These are phyloP conservation scores for Propithecus coquereli DNA, from an alignment of 2,113 vertebrate species.

Conservation along the genomic window DNA sequence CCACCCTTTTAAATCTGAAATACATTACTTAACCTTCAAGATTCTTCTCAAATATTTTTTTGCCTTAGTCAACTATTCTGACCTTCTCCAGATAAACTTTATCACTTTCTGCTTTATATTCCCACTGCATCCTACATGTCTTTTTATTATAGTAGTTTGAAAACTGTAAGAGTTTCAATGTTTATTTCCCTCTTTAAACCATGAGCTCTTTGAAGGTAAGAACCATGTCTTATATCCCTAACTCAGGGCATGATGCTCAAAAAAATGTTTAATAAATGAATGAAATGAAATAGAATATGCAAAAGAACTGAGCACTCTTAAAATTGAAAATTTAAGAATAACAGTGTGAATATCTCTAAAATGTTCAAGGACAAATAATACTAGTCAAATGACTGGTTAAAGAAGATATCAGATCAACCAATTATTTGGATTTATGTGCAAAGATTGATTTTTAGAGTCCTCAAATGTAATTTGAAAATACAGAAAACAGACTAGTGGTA, in stretches of 20 bases:
- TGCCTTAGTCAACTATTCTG: neutral
- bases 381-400: neutral
- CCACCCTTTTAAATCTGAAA: neutral
- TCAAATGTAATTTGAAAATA: neutral
- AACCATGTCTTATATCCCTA: neutral
- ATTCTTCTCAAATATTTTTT: neutral
- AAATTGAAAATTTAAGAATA: neutral
- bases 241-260: neutral
- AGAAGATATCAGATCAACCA: neutral
- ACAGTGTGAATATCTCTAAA: neutral
- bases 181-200: neutral
- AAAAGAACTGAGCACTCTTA: neutral
- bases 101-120: neutral
- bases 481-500: neutral
- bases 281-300: neutral
- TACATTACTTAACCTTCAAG: neutral
- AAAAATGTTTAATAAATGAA: neutral
- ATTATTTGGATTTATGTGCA: neutral
- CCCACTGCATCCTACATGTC: neutral
- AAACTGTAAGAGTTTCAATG: neutral
- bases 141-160: neutral
- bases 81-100: neutral
- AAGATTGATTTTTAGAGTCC: neutral
- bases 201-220: neutral
- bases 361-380: neutral